Evolutionary conservation across 2,113 vertebrate species (phyloP).

Genomic region (Hemicordylus capensis): DNA sequence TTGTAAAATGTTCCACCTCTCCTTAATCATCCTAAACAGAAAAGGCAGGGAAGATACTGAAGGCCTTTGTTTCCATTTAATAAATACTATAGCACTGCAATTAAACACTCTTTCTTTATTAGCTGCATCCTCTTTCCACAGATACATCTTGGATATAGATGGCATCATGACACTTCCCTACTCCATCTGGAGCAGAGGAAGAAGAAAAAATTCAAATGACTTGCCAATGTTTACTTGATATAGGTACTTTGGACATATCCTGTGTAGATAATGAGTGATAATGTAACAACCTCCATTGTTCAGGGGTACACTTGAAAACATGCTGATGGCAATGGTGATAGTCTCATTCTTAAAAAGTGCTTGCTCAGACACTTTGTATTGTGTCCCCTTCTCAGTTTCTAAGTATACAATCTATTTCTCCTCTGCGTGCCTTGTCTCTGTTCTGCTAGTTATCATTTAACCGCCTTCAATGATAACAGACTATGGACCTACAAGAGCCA

Average conservation of each 20-base stretch:
- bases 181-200: not conserved
- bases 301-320: constrained; percentile 32
- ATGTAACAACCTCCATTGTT: not conserved
- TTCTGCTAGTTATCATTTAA: constrained; percentile 43
- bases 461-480: not conserved
- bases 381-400: constrained; percentile 9
- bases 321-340: constrained; percentile 50
- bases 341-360: constrained; percentile 39
- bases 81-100: not conserved
- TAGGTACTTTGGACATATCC: constrained; percentile 19
- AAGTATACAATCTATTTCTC: constrained; percentile 20
- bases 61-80: constrained; percentile 16
- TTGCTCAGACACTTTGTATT: constrained; percentile 44
- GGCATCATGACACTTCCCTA: not conserved
- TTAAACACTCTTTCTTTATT: constrained; percentile 8
- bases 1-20: constrained; percentile 28
- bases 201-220: not conserved
- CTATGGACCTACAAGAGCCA: constrained; percentile 24
- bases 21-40: constrained; percentile 42
- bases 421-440: constrained; percentile 29
- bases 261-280: constrained; percentile 26
- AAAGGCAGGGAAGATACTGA: constrained; percentile 2
- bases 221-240: not conserved
- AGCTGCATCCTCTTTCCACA: constrained; percentile 16
- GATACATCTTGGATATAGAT: not conserved